Evolutionary conservation across 2,888 invertebrate species (phyloP), one percentile per base, ranked within the genome.

Genomic region (Cephus runcator): DNA sequence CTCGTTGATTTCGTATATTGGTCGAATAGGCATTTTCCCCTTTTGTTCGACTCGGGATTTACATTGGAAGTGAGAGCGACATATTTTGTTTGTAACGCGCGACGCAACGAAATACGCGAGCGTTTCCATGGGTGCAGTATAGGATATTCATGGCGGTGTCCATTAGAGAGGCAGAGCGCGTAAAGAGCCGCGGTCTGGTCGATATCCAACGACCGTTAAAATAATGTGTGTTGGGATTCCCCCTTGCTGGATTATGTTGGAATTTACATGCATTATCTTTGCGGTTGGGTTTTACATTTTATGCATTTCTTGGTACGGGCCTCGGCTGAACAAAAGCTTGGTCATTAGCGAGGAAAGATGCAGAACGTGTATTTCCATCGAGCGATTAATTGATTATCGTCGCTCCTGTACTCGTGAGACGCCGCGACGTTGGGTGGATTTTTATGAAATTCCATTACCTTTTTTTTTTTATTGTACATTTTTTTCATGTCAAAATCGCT

Each of bases 141-240:
- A 73, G 34, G 34, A 35, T 34, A 34, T 9, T 6, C n/a, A 40
- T 34, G 68, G 68, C 74, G 69, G 77, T 36, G 75, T 77, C 75
- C 75, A 69, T 77, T 75, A 77, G 75, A 76, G 76, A 30, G 75
- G 75, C 74, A 74, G 36, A 69, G 75, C 36, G 75, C 12, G 69
- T 71, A 77, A 77, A 77, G 77, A 75, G 77, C 30, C 36, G 75
- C 69, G 35, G 69, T 75, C 75, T 56, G 75, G 74, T 77, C 77
- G 77, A 77, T 77, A 77, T 75, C 56, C 77, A 71, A 77, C 75
- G 77, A 69, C 77, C 77, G 71, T 77, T 77, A 69, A 77, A 77
- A 77, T 77, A 77, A 77, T 75, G 77, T 77, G 71, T 77, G 40
- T 77, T 77, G 77, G 77, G 36, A 77, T 69, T 75, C 75, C 40